A percentile compares a stretch with the other conserved stretches of the same genome.
These are phyloP conservation scores for Lasiurus borealis DNA, from an alignment of 2,113 vertebrate genomes.

Conservation along the genomic window DNA sequence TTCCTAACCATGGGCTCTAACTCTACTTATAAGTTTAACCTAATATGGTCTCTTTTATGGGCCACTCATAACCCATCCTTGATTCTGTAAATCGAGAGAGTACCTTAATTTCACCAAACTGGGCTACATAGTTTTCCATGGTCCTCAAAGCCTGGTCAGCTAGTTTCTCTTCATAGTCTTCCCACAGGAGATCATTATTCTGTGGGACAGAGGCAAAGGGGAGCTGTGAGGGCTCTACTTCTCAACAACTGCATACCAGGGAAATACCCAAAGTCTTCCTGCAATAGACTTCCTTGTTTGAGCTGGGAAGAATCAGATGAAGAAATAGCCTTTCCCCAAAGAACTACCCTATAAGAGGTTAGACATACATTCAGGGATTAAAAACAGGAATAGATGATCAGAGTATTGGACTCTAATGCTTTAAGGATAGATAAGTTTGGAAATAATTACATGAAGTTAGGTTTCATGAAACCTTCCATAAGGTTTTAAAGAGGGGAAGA, in stretches of 20 bases:
- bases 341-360: not conserved
- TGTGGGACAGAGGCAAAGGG: constrained; percentile 76
- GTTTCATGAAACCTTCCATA: not conserved
- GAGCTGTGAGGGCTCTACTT: not conserved
- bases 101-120: constrained; percentile 95
- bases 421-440: not conserved
- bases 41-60: not conserved
- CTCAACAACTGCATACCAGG: not conserved
- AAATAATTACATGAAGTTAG: not conserved
- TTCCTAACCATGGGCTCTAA: not conserved
- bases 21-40: not conserved
- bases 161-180: constrained; percentile 95
- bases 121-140: constrained; percentile 95
- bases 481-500: not conserved
- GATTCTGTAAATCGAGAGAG: constrained; percentile 28
- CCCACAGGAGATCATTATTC: constrained; percentile 97
- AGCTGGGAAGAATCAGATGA: not conserved
- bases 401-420: not conserved
- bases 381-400: not conserved
- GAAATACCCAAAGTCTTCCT: not conserved
- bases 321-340: not conserved
- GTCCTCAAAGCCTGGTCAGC: constrained; percentile 92
- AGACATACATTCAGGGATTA: not conserved
- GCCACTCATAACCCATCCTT: not conserved
- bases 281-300: not conserved